Conservation (phyloP, 30 jellyfish, hydroid and myxozoan species). For the Clytia hemisphaerica region DNA sequence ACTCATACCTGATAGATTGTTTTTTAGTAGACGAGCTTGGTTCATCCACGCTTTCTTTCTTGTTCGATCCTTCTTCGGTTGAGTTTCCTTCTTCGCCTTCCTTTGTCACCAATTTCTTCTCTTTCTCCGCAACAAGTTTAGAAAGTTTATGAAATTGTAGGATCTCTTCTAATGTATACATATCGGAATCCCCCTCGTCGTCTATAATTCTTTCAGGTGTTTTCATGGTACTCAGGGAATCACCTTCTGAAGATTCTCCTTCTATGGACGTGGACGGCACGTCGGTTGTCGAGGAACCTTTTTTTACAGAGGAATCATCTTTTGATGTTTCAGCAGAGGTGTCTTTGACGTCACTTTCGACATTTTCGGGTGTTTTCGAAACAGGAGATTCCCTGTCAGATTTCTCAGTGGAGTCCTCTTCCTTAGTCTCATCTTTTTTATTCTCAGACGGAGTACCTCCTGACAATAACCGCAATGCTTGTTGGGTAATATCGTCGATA, state of each 20-base stretch:
- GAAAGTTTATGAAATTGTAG: conserved; percentile 14
- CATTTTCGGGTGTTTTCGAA: background rate
- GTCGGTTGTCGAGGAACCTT: background rate
- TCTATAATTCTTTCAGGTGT: background rate
- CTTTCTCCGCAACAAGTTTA: too few species aligned
- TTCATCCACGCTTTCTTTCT: too few species aligned
- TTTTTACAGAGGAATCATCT: background rate
- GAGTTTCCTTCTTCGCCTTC: too few species aligned
- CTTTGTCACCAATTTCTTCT: too few species aligned
- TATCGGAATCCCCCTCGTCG: background rate
- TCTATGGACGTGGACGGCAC: background rate
- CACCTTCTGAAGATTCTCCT: background rate
- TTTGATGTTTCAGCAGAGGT: background rate
- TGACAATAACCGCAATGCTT: conserved; percentile 5
- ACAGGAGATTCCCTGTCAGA: background rate
- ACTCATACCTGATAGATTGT: too few species aligned
- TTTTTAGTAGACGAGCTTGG: too few species aligned
- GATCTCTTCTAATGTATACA: conserved; percentile 26
- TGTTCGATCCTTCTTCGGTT: too few species aligned
- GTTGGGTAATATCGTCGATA: background rate
- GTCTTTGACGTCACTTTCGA: background rate
- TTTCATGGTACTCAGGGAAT: background rate
- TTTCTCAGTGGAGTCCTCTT: background rate
- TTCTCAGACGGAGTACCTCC: background rate
- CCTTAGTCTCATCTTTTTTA: background rate